Base-by-base conservation (phyloP, 2,797 vertebrate genomes). In the Loriculus beryllinus region DNA sequence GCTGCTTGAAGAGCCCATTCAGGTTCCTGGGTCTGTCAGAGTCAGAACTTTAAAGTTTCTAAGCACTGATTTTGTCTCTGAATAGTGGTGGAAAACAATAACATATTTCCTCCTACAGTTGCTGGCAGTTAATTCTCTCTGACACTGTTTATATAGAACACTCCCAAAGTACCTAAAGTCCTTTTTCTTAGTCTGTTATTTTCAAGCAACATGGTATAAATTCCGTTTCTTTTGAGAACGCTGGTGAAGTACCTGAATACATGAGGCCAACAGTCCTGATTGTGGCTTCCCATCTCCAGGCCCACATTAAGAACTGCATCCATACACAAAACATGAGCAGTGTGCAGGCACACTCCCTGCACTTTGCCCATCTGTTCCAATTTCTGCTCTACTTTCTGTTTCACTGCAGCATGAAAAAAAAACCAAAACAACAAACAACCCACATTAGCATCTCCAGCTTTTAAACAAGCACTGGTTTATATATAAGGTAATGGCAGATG, bases 221-320 rank as follows among this genome's bases (percentile, higher is more conserved):
- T 49, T 79, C 59, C 49, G 26, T 43, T 47, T 75, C 14, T 65
- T 87, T 83, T 42, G 48, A 18, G 21, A 88, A 88, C 90, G 14
- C 20, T 74, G 12, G 12, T 43, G 22, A 86, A 86, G 33, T 97
- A 99, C 99, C 99, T 99, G 98, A 99, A 99, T 67, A 99, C 98
- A 3, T 99, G 99, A 1, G 99, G 98, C 99, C 99, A 99, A 97
- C 99, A 99, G 97, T 99, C 99, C 19, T 98, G 98, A 97, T 99
- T 99, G 98, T 99, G 99, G 96, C 99, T 99, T 85, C 99, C 99
- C 99, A 99, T 99, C 97, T 99, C 99, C 96, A 99, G 97, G 10
- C 99, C 99, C 35, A 99, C 99, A 8, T 98, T 99, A 89, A 99
- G 98, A 94, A 99, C 99, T 93, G 99, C 99, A 42, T 99, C 99